A percentile compares a stretch with the other conserved stretches of the same genome.
phyloP scores from a whole-genome alignment of 2,888 invertebrate species.

The Pollenia griseotomentosa region DNA sequence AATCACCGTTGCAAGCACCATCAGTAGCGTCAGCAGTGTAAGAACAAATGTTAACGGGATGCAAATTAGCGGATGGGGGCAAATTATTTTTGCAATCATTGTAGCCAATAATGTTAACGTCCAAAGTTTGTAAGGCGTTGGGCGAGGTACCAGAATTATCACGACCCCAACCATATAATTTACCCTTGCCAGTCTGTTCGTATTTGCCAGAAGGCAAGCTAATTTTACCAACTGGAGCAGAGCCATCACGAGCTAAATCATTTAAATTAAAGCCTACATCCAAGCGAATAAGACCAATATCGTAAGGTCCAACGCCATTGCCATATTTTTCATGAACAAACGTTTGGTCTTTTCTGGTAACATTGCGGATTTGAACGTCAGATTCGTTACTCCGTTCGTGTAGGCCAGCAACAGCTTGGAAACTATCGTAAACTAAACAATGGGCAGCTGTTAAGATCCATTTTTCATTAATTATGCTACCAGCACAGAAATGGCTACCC shows the following conservation, averaged over 20 bases:
- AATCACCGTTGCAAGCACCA: constrained; percentile 84
- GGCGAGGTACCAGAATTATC: constrained; percentile 77
- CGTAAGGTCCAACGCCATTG: constrained; percentile 84
- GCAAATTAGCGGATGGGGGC: constrained; percentile 75
- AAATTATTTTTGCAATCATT: constrained; percentile 73
- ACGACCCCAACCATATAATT: constrained; percentile 81
- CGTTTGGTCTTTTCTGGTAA: constrained; percentile 70
- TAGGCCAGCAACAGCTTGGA: constrained; percentile 82
- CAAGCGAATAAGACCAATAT: constrained; percentile 85
- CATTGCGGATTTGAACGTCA: constrained; percentile 77
- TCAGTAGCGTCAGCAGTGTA: constrained; percentile 78
- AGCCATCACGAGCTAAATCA: constrained; percentile 75
- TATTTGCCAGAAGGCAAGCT: constrained; percentile 75
- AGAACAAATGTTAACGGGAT: constrained; percentile 78
- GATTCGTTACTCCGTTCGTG: constrained; percentile 78
- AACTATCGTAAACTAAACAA: constrained; percentile 76
- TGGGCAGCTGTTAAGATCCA: constrained; percentile 83
- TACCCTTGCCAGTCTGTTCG: constrained; percentile 72
- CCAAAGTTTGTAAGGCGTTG: constrained; percentile 78
- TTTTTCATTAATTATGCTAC: constrained; percentile 79
- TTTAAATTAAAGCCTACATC: constrained; percentile 78
- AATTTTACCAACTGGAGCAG: constrained; percentile 76
- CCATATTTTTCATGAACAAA: constrained; percentile 80
- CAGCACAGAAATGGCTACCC: constrained; percentile 82
- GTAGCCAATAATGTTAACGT: constrained; percentile 76